Conservation (phyloP, 2,888 invertebrate genomes). For the Conistra vaccinii region DNA sequence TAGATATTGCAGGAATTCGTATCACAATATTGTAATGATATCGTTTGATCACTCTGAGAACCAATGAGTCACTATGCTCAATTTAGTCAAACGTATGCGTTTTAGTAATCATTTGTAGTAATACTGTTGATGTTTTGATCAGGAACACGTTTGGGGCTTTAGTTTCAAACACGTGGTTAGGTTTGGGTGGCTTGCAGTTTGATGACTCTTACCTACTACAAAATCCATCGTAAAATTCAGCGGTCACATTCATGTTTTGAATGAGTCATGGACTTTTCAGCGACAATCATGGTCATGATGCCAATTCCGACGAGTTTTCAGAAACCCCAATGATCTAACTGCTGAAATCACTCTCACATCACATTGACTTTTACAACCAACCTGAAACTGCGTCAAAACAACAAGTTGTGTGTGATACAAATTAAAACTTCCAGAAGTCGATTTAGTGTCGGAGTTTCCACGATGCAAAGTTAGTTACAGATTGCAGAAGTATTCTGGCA, state of each 20-base stretch:
- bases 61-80: constrained; percentile 45
- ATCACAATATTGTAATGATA: constrained; percentile 51
- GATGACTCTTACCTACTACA: constrained; percentile 10
- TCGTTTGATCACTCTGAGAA: constrained; percentile 38
- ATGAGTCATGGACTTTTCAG: constrained; percentile 23
- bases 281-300: neutral
- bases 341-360: neutral
- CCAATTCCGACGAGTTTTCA: constrained; percentile 1
- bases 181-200: neutral
- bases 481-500: neutral
- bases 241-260: neutral
- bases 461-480: neutral
- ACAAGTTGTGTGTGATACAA: neutral
- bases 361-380: neutral
- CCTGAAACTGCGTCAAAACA: neutral
- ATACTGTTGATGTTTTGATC: constrained; percentile 52
- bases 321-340: constrained; percentile 17
- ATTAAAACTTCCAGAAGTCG: constrained; percentile 20
- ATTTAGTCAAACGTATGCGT: constrained; percentile 15
- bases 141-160: constrained; percentile 35
- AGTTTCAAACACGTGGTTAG: constrained; percentile 37
- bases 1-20: constrained; percentile 46
- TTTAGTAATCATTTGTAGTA: constrained; percentile 34
- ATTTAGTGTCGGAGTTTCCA: neutral
- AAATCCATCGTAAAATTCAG: constrained; percentile 1